Percentiles rank a stretch among this genome's conserved stretches.
phyloP scores from a whole-genome alignment of 2,113 vertebrate species.

The Zosterops pallidus region DNA sequence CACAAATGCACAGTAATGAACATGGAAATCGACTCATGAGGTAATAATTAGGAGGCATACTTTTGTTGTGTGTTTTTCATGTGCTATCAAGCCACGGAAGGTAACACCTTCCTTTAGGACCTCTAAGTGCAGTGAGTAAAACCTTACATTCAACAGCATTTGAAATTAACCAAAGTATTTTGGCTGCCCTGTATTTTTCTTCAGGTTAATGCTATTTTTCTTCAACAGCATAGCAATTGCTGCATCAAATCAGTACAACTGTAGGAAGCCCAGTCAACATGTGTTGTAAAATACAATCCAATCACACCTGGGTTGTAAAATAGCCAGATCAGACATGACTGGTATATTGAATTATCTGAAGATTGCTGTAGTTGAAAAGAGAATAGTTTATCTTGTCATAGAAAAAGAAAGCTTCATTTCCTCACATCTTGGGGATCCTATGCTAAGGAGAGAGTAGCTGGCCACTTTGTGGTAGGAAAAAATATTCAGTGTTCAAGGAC shows the following conservation, averaged over 20 bases:
- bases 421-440: not conserved
- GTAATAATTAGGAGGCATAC: accelerated
- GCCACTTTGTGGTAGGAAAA: not conserved
- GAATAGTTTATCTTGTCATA: not conserved
- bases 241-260: not conserved
- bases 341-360: not conserved
- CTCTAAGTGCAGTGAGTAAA: not conserved
- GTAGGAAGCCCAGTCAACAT: not conserved
- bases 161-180: not conserved
- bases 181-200: not conserved
- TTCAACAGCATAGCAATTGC: not conserved
- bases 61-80: not conserved
- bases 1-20: not conserved
- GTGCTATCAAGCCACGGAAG: not conserved
- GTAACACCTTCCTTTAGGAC: not conserved
- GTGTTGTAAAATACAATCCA: not conserved
- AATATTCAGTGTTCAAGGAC: constrained; percentile 11
- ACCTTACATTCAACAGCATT: not conserved
- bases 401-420: not conserved
- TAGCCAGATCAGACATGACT: not conserved
- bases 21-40: not conserved
- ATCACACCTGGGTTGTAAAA: not conserved
- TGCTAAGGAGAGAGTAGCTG: not conserved
- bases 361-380: not conserved
- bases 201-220: not conserved